Conservation (phyloP, 2,113 vertebrate genomes). For the Lathamus discolor region DNA sequence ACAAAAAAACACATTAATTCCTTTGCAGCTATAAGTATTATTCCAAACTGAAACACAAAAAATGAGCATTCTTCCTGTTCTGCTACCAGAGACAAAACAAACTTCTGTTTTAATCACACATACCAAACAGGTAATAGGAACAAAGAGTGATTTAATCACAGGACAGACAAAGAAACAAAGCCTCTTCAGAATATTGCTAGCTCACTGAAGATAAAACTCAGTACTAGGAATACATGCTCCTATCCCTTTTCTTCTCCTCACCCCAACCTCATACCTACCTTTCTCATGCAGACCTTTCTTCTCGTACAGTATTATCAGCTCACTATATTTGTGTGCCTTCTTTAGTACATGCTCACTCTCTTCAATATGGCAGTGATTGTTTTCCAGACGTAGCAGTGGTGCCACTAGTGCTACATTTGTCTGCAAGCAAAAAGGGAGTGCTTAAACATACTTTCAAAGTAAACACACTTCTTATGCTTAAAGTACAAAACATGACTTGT, state of each 20-base stretch:
- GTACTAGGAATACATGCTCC: background rate
- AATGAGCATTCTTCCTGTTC: background rate
- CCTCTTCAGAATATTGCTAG: background rate
- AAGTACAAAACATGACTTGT: background rate
- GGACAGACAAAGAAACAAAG: background rate
- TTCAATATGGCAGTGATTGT: constrained; percentile 98
- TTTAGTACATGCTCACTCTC: constrained; percentile 97
- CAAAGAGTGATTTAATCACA: background rate
- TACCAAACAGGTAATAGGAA: background rate
- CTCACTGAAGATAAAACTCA: background rate
- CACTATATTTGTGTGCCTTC: constrained; percentile 97
- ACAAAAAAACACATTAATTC: background rate
- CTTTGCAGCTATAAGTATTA: background rate
- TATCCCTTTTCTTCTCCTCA: background rate
- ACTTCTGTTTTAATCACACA: background rate
- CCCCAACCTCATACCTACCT: constrained; percentile 71
- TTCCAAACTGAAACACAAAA: background rate
- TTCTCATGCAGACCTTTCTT: constrained; percentile 98
- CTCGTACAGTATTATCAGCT: constrained; percentile 98
- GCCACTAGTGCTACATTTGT: constrained; percentile 96
- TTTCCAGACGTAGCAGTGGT: constrained; percentile 92
- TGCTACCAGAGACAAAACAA: background rate
- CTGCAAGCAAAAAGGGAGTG: constrained; percentile 64
- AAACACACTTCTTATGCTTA: background rate
- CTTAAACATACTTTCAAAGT: background rate